Evolutionary conservation across 1,140 invertebrate genomes (phyloP), one percentile per base, ranked within the genome.

Genomic region (Saccostrea cuccullata): DNA sequence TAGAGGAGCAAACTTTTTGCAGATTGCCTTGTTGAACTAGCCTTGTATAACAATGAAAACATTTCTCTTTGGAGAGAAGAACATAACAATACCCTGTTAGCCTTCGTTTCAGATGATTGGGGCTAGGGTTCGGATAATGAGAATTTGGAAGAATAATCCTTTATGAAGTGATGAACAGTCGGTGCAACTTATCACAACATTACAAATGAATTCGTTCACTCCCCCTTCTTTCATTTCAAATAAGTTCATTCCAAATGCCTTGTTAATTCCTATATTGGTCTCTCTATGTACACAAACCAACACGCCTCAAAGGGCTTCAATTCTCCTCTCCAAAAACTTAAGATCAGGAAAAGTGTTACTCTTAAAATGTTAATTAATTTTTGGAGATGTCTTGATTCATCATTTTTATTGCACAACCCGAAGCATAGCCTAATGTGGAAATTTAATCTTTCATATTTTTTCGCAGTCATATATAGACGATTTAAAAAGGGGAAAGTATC

Each of bases 161-260:
- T 77, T 77, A 30, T 77, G 26, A 12, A 26, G 26, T 26, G 70
- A 77, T 77, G 70, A 77, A 30, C 70, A 77, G 70, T 77, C 70
- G 70, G 70, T 77, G 70, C 70, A 77, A 77, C 70, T 40, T 77
- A 77, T 77, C 70, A 77, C 70, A 77, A 77, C 70, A 77, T 26
- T 30, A 4, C 11, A 77, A 77, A 77, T 26, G 26, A 77, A 36
- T 36, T 36, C 70, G 5, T 13, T 77, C 23, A 77, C 70, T 77
- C 70, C 70, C 60, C 70, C 70, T 36, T 36, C 70, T 30, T 77
- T 77, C 26, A 77, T 36, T 30, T 77, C 70, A 11, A 15, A 36
- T 3, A 30, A 30, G 70, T 77, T 36, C 70, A 77, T 77, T 77
- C 13, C 30, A 26, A 77, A 15, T 23, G 70, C 70, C 26, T 77